phyloP scores from a whole-genome alignment of 2,113 vertebrate genomes.

The Cottus gobio region DNA sequence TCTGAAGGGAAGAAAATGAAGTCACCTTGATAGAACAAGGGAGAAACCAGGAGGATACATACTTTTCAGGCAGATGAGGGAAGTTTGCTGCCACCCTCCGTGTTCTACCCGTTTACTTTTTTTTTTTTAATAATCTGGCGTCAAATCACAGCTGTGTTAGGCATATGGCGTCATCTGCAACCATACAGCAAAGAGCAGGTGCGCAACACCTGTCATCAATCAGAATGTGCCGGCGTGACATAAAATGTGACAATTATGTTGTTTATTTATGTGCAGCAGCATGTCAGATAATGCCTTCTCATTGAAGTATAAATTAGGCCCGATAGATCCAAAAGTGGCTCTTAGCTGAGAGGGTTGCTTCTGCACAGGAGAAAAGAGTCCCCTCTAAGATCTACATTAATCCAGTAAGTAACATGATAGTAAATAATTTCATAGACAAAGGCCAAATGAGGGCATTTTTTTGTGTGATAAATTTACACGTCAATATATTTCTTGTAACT shows the following conservation, averaged over 20 bases:
- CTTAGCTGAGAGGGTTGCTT: neutral
- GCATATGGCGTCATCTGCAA: conserved; percentile 19
- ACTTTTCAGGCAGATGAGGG: conserved; percentile 13
- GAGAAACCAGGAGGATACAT: neutral
- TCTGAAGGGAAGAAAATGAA: neutral
- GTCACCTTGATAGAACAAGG: neutral
- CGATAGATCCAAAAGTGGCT: neutral
- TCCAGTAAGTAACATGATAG: neutral
- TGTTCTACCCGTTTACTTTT: neutral
- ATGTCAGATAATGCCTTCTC: neutral
- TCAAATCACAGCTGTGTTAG: conserved; percentile 21
- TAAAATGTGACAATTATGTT: conserved; percentile 1
- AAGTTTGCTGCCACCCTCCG: neutral
- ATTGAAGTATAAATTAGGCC: conserved; percentile 14
- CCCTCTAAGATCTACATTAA: neutral
- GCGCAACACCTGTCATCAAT: conserved; percentile 35
- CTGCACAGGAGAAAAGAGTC: neutral
- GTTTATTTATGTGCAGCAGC: conserved; percentile 1
- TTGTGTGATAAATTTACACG: neutral
- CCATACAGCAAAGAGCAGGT: conserved; percentile 17
- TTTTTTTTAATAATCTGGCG: conserved; percentile 14
- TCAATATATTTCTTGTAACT: neutral
- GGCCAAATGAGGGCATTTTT: neutral
- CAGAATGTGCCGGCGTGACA: neutral
- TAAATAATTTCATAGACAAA: neutral